Evolutionary conservation across 2,888 invertebrate genomes (phyloP).

Genomic region (Halocaridina rubra): DNA sequence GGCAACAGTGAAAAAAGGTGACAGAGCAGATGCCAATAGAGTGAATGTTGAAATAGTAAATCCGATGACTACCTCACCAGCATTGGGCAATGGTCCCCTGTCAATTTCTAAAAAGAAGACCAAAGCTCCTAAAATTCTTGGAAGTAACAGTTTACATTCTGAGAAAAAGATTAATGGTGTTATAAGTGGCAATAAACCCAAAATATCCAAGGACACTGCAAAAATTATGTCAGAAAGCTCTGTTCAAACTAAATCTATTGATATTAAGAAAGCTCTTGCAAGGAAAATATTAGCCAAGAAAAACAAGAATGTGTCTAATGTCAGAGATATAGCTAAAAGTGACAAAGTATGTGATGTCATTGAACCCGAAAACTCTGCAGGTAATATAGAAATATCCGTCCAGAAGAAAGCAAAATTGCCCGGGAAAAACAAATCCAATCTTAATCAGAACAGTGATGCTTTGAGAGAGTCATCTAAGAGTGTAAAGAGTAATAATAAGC

Average conservation of each 20-base stretch:
- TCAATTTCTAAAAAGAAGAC: not conserved
- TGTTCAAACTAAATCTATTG: not conserved
- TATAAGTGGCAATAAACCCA: not conserved
- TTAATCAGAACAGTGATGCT: too few species aligned
- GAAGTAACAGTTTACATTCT: not conserved
- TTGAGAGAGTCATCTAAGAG: too few species aligned
- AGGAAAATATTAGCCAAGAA: not conserved
- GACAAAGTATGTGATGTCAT: not conserved
- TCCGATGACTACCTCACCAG: not conserved
- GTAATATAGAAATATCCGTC: not conserved
- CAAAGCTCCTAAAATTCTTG: too few species aligned
- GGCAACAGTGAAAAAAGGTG: not conserved
- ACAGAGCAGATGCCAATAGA: not conserved
- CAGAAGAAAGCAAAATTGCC: not conserved
- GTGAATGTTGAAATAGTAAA: not conserved
- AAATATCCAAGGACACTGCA: not conserved
- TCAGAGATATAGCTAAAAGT: not conserved
- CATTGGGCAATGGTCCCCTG: not conserved
- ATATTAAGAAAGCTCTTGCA: not conserved
- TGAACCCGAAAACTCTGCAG: not conserved
- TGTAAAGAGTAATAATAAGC: too few species aligned
- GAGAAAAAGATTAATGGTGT: conserved; percentile 26
- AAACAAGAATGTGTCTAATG: not conserved
- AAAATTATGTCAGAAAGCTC: too few species aligned
- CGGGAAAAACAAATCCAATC: too few species aligned